A percentile compares a stretch with the other conserved stretches of the same genome.
Conservation (phyloP, 2,888 invertebrate genomes). For the Volucella bombylans region DNA sequence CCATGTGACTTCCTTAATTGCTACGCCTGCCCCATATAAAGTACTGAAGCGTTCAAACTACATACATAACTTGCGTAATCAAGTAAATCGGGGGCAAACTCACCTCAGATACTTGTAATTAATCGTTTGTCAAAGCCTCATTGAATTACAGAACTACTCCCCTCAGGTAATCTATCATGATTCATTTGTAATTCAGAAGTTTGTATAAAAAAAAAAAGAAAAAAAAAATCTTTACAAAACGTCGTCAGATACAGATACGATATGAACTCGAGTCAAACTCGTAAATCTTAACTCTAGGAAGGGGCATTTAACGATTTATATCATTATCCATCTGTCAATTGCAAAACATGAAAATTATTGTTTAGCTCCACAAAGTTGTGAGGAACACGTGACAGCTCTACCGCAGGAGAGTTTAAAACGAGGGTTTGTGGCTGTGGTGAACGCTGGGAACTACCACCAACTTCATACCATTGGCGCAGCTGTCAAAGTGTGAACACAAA, state of each 20-base stretch:
- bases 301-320: constrained; percentile 25
- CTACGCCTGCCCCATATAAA: not conserved
- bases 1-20: constrained; percentile 23
- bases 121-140: constrained; percentile 34
- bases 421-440: not conserved
- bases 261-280: not conserved
- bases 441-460: not conserved
- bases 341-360: constrained; percentile 25
- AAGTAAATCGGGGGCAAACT: too few relatives aligned
- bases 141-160: not conserved
- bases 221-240: too few relatives aligned
- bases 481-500: not conserved
- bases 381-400: constrained; percentile 2
- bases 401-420: not conserved
- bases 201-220: too few relatives aligned
- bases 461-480: not conserved
- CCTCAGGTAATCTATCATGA: constrained; percentile 17
- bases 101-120: not conserved
- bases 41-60: too few relatives aligned
- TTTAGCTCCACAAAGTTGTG: constrained; percentile 3
- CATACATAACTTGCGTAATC: too few relatives aligned
- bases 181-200: not conserved
- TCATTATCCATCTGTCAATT: constrained; percentile 38
- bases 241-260: too few relatives aligned
- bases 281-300: not conserved